Evolutionary conservation across 2,888 invertebrate species (phyloP).

Genomic region (Lithophane leautieri): DNA sequence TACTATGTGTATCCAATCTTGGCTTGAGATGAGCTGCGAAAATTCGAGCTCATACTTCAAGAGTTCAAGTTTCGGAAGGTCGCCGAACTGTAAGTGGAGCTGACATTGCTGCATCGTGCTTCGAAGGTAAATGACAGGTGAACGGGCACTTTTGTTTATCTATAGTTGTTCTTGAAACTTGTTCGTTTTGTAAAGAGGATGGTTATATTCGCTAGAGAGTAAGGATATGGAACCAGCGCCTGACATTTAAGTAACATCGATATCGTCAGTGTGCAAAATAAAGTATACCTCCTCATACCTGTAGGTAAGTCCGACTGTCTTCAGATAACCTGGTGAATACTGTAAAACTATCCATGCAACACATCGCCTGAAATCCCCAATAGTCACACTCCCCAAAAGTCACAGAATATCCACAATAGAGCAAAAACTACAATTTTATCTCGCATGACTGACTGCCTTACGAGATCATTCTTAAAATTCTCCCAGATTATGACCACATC

Average conservation of each 20-base stretch:
- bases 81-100: conserved; percentile 24
- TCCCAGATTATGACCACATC: neutral
- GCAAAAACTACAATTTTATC: too few relatives aligned
- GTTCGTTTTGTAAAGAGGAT: neutral
- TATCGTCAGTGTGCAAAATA: neutral
- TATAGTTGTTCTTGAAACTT: neutral
- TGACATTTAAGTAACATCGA: neutral
- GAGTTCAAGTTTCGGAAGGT: conserved; percentile 26
- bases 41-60: neutral
- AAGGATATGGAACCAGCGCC: neutral
- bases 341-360: too few relatives aligned
- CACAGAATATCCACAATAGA: neutral
- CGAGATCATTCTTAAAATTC: neutral
- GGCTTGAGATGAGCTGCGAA: conserved; percentile 9
- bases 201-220: neutral
- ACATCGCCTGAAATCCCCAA: too few relatives aligned
- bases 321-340: neutral
- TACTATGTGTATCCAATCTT: conserved; percentile 36
- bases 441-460: neutral
- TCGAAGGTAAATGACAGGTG: conserved; percentile 9
- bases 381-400: too few relatives aligned
- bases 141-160: neutral
- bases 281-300: too few relatives aligned
- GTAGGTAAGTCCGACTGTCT: neutral
- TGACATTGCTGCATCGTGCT: conserved; percentile 25